These are phyloP conservation scores for Ellobium chinense DNA, from an alignment of 2,888 invertebrate species.

Conservation along the genomic window DNA sequence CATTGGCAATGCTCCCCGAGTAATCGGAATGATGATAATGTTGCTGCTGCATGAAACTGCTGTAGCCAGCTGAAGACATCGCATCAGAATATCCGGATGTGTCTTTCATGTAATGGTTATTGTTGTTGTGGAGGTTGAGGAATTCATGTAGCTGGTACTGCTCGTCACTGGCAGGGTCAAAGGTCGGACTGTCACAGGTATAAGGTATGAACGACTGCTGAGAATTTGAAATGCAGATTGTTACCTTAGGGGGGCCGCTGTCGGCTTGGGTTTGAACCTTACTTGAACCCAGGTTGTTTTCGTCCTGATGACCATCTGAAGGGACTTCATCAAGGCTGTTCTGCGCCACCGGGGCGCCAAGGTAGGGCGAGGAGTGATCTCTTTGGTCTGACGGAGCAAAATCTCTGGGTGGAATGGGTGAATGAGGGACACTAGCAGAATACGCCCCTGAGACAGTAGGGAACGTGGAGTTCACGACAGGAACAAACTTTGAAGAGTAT, in stretches of 20 bases:
- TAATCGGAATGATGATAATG: neutral
- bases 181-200: slow-evolving; percentile 16
- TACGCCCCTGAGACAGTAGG: no score
- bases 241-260: neutral
- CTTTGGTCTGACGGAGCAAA: neutral
- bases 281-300: neutral
- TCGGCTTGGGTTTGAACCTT: neutral
- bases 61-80: neutral
- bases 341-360: neutral
- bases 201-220: slow-evolving; percentile 20
- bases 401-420: neutral
- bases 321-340: neutral
- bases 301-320: neutral
- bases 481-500: neutral
- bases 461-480: neutral
- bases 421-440: neutral
- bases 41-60: neutral
- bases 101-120: slow-evolving; percentile 14
- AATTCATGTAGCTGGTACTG: neutral
- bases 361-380: neutral
- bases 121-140: slow-evolving; percentile 16
- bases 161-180: neutral
- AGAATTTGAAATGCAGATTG: slow-evolving; percentile 42
- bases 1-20: slow-evolving; percentile 33
- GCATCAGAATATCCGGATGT: neutral